Base-by-base conservation (phyloP, 1,140 invertebrate species). In the Vanessa tameamea region DNA sequence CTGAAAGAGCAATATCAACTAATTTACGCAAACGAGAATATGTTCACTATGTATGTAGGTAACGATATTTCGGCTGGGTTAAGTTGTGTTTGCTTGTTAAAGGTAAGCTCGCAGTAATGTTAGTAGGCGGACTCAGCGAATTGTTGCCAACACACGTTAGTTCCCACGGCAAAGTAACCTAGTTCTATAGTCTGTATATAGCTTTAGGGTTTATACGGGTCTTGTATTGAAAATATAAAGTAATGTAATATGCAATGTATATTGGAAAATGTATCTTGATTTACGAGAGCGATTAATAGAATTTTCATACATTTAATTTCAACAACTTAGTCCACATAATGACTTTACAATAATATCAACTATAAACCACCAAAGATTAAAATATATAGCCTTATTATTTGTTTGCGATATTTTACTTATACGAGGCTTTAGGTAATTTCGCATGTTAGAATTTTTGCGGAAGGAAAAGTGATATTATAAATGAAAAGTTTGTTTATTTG, bases 151-250 rank as follows among this genome's bases (percentile, higher is more conserved):
- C 51, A 69, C 69, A 43, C 61, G 50, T 64, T 31, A 43, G 48
- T 74, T 74, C 72, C 66, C 72, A 74, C 72, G 72, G 72, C 50
- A 73, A 73, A 64, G 53, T 73, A 63, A 68, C 57, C 72, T 74
- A 69, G 66, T 75, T 75, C 64, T 48, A 64, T 61, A 37, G 26
- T 47, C 26, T 50, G 47, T 68, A 61, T 74, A 64, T 74, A 74
- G 69, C 72, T 66, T 74, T 64, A 69, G 72, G 72, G 72, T 66
- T 74, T 74, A 71, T 37, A 47, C 47, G 53, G 64, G 23, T 47
- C 59, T 43, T 74, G 66, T 68, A 43, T 64, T 47, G 66, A 68
- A 74, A 55, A 64, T 73, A 55, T 57, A 64, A 23, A 43, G 16
- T 37, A 61, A 37, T 61, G 15, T 55, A n/a, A 55, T 61, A 15